Evolutionary conservation across 2,113 vertebrate species (phyloP), one percentile per base, ranked within the genome.

Genomic region (Ailurus styani): DNA sequence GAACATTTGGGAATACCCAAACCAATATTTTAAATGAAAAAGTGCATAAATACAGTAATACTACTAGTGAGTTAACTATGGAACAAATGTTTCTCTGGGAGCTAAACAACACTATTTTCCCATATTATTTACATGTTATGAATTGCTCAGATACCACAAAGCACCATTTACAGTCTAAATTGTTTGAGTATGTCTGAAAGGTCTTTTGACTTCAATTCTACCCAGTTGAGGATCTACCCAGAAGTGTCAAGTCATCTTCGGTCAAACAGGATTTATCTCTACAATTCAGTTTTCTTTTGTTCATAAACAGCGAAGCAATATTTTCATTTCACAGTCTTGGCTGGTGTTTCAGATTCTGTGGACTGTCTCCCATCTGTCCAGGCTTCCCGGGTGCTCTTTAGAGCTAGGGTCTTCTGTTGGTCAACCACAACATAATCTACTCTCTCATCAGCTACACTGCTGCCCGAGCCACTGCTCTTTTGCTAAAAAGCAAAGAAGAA

Each of bases 391-490:
- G 99, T 99, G 98, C 99, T 99, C 98, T 99, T 99, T 64, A 99
- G 99, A 37, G 99, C 99, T 85, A 99, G 98, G 0, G 99, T 99
- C 88, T 99, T 99, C 98, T 99, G 99, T 96, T 99, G 99, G 98
- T 99, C 99, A 45, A 99, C 99, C 78, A 99, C 99, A 34, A 99
- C 99, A 0, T 99, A 99, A 98, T 99, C 99, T 7, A 99, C 99
- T n/a, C 99, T 99, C 98, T 99, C 99, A 0, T 99, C 99, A 0
- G 99, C 99, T 47, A 99, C 99, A 0, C 99, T 99, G 98, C 99
- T 99, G 81, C 99, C 99, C 0, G 99, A 99, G 85, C 99, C 99
- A 8, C 99, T 99, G 98, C 98, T 99, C 99, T 99, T 99, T 89
- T 99, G 99, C 99, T 99, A 92, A 29, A 97, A 87, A 52, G 27